Base-by-base conservation (phyloP, 2,888 invertebrate genomes). In the Idaea straminata region DNA sequence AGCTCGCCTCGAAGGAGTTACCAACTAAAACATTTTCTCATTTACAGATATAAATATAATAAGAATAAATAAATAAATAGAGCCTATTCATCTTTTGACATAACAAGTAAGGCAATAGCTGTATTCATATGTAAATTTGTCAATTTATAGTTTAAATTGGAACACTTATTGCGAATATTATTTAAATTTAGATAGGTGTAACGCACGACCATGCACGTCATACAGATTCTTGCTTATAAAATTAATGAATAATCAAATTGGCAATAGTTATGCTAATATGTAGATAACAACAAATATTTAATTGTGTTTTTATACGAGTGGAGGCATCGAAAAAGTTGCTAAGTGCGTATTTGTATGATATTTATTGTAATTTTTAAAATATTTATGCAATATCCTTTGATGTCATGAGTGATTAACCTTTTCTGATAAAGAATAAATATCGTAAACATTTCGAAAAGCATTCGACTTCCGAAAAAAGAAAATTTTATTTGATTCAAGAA, bases 91-190 rank as follows among this genome's bases (percentile, higher is more conserved):
- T 47, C 47, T 47, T 47, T 47, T 47, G 47, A 47, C 47, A 47
- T 13, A 47, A 36, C 10, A 47, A 47, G 47, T 47, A 47, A 47
- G 38, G 38, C 38, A 38, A 38, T 38, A 38, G 38, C 47, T 7
- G 7, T 47, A 47, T 47, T 47, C 1, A 25, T 25, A 47, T 47
- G 47, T 61, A 59, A 61, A 63, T 74, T 72, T 69, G 70, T 68
- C 62, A 75, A 75, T 57, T 5, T 7, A 65, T 58, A 64, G 66
- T 59, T 63, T 66, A 63, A 64, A 64, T 67, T 71, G 47, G 63
- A 68, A 68, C 47, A 47, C 47, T 47, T 47, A 7, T 47, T 13
- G 47, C 47, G 47, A 47, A 47, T 47, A 47, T 47, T 47, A 47
- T 47, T 47, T 10, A 47, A 47, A 47, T 47, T 47, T 47, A 47